A percentile compares a stretch with the other conserved stretches of the same genome.
Conservation (phyloP, 2,797 vertebrate genomes). For the Eremophila alpestris region DNA sequence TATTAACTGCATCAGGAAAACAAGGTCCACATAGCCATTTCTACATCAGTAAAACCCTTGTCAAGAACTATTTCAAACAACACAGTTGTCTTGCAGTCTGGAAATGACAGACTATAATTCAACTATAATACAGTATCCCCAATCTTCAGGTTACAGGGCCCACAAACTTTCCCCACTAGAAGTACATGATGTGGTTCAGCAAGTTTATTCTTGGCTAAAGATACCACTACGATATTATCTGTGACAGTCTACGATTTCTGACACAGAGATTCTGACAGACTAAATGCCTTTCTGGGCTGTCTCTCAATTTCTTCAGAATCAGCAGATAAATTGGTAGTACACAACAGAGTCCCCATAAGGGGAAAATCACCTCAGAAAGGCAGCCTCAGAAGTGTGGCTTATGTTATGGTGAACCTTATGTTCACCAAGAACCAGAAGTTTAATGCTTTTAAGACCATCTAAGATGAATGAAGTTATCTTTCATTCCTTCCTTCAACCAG, state of each 20-base stretch:
- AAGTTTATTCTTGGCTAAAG: neutral
- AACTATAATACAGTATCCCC: neutral
- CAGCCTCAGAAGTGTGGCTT: neutral
- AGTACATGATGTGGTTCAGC: neutral
- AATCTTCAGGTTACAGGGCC: neutral
- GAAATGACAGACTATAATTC: neutral
- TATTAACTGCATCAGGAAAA: neutral
- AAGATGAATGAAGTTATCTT: neutral
- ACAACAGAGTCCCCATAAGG: neutral
- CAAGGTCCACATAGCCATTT: neutral
- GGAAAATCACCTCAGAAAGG: neutral
- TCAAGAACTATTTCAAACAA: neutral
- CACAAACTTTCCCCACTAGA: neutral
- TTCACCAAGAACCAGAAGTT: neutral
- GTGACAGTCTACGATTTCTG: neutral
- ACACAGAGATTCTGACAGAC: neutral
- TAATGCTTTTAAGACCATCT: neutral
- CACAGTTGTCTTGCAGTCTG: neutral
- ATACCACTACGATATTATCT: neutral
- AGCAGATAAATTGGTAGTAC: neutral
- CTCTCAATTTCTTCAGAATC: neutral
- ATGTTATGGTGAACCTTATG: neutral
- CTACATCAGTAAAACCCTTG: neutral
- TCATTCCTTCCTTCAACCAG: neutral
- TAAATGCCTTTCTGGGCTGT: neutral